Conservation (phyloP, 2,888 invertebrate genomes). For the Spodoptera exigua region DNA sequence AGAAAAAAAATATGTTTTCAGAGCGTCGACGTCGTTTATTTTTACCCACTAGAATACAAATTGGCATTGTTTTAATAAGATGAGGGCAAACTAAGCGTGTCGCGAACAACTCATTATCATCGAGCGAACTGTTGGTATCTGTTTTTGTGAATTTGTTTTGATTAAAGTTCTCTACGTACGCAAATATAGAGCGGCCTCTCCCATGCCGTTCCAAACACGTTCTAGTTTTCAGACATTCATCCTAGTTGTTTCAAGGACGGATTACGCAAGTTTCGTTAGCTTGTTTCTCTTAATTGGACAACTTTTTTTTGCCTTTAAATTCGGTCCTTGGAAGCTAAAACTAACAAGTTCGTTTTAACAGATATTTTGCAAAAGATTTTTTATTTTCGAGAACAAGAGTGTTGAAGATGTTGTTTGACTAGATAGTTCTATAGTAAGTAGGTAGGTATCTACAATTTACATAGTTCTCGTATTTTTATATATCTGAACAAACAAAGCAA, state of each 20-base stretch:
- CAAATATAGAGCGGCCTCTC: constrained; percentile 41
- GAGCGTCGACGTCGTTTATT: constrained; percentile 57
- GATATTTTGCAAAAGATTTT: constrained; percentile 48
- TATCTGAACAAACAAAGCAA: constrained; percentile 18
- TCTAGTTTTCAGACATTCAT: constrained; percentile 37
- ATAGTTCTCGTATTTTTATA: constrained; percentile 8
- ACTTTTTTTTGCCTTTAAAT: constrained; percentile 53
- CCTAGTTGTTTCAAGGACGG: constrained; percentile 47
- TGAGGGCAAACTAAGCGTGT: constrained; percentile 60
- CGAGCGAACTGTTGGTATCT: constrained; percentile 51
- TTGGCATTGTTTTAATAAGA: constrained; percentile 65
- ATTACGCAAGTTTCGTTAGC: constrained; percentile 49
- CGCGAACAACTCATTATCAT: constrained; percentile 63
- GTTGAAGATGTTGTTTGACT: constrained; percentile 34
- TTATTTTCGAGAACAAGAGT: constrained; percentile 41
- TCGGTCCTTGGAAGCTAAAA: constrained; percentile 43
- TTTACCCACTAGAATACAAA: constrained; percentile 64
- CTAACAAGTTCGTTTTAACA: constrained; percentile 57
- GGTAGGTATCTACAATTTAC: not conserved
- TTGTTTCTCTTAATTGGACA: constrained; percentile 58
- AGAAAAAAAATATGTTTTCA: constrained; percentile 61
- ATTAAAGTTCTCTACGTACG: constrained; percentile 51
- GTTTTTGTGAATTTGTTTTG: constrained; percentile 61
- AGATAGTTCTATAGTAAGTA: constrained; percentile 19
- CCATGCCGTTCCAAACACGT: constrained; percentile 18